Evolutionary conservation across 2,797 vertebrate species (phyloP).

Genomic region (Spinus olivaceus): DNA sequence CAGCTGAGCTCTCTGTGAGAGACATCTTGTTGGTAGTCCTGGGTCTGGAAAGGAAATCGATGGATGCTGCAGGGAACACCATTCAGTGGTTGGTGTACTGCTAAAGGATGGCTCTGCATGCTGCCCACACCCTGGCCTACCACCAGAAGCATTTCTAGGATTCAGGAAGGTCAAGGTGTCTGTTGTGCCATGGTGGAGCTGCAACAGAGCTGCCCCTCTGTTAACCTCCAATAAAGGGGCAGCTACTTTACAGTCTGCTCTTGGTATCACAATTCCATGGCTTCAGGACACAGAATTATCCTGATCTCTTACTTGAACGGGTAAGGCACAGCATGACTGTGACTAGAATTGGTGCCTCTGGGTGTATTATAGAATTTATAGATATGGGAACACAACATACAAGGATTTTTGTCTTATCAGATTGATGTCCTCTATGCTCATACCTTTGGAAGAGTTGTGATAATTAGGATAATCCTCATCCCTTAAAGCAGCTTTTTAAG

Average conservation of each 20-base stretch:
- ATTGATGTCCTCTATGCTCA: conserved; percentile 55
- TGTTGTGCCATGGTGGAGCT: not conserved
- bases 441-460: conserved; percentile 50
- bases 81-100: not conserved
- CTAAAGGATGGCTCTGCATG: not conserved
- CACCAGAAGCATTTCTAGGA: not conserved
- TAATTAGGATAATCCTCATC: conserved; percentile 60
- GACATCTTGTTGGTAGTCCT: not conserved
- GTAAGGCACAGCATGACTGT: not conserved
- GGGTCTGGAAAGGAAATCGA: not conserved
- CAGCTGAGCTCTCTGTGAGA: not conserved
- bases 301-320: not conserved
- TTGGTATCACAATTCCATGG: not conserved
- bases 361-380: conserved; percentile 19
- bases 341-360: not conserved
- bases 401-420: conserved; percentile 56
- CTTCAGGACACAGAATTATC: not conserved
- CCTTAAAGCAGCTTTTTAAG: conserved; percentile 46
- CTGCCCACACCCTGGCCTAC: not conserved
- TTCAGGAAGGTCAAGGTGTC: not conserved
- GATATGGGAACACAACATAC: conserved; percentile 30
- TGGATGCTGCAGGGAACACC: not conserved
- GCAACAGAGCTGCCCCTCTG: not conserved
- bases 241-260: not conserved
- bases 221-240: not conserved